phyloP scores from a whole-genome alignment of 1,140 invertebrate genomes.

The Centruroides vittatus region DNA sequence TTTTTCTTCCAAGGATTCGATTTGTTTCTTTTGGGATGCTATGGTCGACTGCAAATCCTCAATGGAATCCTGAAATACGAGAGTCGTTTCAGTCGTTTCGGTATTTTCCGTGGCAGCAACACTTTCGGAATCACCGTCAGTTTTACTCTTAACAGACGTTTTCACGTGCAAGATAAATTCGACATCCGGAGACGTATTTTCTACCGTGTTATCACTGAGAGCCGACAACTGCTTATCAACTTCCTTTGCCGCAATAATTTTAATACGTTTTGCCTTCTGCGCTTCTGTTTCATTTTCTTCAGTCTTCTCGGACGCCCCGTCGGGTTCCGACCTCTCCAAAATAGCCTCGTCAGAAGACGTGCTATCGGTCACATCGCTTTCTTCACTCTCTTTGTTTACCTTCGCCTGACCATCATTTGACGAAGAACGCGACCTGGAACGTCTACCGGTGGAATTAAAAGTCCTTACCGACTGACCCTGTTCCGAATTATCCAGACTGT shows the following conservation, averaged over 20 bases:
- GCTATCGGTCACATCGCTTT: too few species aligned
- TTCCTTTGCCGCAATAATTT: constrained; percentile 3
- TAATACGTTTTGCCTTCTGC: not conserved
- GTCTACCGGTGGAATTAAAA: too few species aligned
- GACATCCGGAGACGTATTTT: constrained; percentile 34
- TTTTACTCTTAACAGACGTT: too few species aligned
- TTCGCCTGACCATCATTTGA: too few species aligned
- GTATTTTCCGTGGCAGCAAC: constrained; percentile 38
- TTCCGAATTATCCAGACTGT: too few species aligned
- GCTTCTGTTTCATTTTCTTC: not conserved
- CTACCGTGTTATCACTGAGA: constrained; percentile 18
- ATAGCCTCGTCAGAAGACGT: not conserved
- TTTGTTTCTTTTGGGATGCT: constrained; percentile 13
- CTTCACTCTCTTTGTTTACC: too few species aligned
- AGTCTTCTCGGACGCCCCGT: not conserved
- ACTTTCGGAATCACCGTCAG: constrained; percentile 36
- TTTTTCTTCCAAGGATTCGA: constrained; percentile 18
- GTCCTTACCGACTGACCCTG: too few species aligned
- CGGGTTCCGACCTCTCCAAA: not conserved
- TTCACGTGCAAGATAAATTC: constrained; percentile 35
- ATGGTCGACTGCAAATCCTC: constrained; percentile 20
- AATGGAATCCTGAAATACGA: constrained; percentile 7
- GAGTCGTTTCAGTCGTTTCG: constrained; percentile 35
- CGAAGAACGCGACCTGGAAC: too few species aligned
- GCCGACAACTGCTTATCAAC: constrained; percentile 15